These are phyloP conservation scores for Ellobium chinense DNA, from an alignment of 2,888 invertebrate species.

Conservation along the genomic window DNA sequence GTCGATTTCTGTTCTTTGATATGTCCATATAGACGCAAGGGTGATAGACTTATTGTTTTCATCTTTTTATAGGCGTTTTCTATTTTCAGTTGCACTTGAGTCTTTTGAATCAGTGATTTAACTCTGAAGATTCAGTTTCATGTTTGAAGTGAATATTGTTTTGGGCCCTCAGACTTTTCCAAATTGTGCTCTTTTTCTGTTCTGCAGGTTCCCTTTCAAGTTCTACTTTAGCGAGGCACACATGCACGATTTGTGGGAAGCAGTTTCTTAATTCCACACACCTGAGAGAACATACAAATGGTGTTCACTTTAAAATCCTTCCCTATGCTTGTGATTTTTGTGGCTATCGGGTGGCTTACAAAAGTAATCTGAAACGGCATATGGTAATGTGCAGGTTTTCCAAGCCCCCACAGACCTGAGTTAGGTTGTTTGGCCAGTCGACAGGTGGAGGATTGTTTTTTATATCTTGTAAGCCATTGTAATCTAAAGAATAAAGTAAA, in stretches of 20 bases:
- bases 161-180: too few relatives aligned
- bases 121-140: too few relatives aligned
- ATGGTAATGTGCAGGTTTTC: constrained; percentile 30
- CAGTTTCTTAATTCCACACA: constrained; percentile 34
- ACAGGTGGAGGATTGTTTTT: background rate
- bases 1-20: too few relatives aligned
- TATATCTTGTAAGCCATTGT: background rate
- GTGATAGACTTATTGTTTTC: too few relatives aligned
- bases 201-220: constrained; percentile 35
- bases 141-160: too few relatives aligned
- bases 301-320: constrained; percentile 36
- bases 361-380: constrained; percentile 32
- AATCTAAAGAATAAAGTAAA: background rate
- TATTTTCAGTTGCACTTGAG: too few relatives aligned
- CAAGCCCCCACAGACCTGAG: background rate
- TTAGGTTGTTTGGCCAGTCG: too few relatives aligned
- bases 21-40: too few relatives aligned
- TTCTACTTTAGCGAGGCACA: constrained; percentile 27
- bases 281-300: constrained; percentile 39
- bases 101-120: too few relatives aligned
- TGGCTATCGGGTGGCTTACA: constrained; percentile 36
- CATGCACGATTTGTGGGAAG: constrained; percentile 38
- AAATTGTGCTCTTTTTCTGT: constrained; percentile 36
- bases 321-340: constrained; percentile 33
- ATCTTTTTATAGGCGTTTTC: too few relatives aligned